phyloP scores from a whole-genome alignment of 1,140 invertebrate genomes.

The Pseudomyrmex dendroicus region DNA sequence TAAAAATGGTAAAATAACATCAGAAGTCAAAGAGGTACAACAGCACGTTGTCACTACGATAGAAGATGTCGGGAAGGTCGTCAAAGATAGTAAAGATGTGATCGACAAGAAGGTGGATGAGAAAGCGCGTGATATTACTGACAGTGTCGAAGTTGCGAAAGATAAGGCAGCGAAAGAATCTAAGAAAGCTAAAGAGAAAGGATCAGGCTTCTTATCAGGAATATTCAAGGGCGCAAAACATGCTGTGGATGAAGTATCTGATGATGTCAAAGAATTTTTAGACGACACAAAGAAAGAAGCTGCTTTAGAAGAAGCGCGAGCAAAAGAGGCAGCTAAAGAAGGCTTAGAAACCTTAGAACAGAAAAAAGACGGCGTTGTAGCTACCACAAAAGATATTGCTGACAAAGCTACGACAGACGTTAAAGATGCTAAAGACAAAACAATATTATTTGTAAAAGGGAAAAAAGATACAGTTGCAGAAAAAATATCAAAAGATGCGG shows the following conservation, averaged over 20 bases:
- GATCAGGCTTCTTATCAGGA: constrained; percentile 52
- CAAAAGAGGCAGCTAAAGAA: constrained; percentile 26
- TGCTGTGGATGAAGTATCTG: constrained; percentile 33
- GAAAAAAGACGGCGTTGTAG: neutral
- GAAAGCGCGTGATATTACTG: constrained; percentile 33
- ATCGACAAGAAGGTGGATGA: neutral
- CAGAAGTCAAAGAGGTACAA: neutral
- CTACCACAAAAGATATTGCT: constrained; percentile 39
- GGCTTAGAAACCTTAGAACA: constrained; percentile 64
- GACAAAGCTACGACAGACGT: constrained; percentile 19
- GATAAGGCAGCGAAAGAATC: constrained; percentile 58
- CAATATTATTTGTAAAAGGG: constrained; percentile 34
- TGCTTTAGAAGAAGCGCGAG: constrained; percentile 58
- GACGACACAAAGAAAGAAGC: constrained; percentile 68
- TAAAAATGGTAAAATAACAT: neutral
- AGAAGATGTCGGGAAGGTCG: constrained; percentile 16
- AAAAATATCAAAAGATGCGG: constrained; percentile 41
- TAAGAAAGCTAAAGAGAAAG: constrained; percentile 69
- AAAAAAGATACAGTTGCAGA: constrained; percentile 47
- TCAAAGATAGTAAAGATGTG: constrained; percentile 43
- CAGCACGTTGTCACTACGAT: neutral
- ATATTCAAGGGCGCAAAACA: constrained; percentile 61
- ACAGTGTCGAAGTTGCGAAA: constrained; percentile 7
- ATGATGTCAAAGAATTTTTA: constrained; percentile 57
- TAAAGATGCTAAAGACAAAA: constrained; percentile 62